These are phyloP conservation scores for Pseudachorutes palmiensis DNA, from an alignment of 1,140 invertebrate species.

Conservation along the genomic window DNA sequence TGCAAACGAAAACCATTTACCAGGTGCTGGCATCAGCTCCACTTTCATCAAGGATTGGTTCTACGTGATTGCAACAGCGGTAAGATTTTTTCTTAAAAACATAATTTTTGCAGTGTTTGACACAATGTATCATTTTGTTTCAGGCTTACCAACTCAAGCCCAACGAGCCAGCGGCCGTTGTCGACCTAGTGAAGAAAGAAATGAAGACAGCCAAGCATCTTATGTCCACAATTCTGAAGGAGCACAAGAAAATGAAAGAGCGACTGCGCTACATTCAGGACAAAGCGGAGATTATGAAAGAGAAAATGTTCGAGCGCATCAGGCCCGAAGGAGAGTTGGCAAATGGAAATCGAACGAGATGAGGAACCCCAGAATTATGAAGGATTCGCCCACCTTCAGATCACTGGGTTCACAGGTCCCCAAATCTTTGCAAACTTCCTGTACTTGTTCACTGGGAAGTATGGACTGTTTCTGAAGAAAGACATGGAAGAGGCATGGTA, in stretches of 20 bases:
- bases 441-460: not conserved
- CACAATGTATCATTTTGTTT: too few relatives aligned
- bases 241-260: constrained; percentile 10
- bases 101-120: too few relatives aligned
- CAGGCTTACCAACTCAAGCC: constrained; percentile 6
- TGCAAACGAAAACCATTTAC: not conserved
- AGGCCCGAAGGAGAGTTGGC: not conserved
- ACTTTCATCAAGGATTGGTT: constrained; percentile 6
- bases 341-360: not conserved
- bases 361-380: not conserved
- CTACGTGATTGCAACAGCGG: not conserved
- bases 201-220: not conserved
- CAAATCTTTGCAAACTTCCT: not conserved
- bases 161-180: not conserved
- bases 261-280: not conserved
- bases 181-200: not conserved
- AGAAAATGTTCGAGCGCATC: not conserved
- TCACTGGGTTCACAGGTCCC: not conserved
- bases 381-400: constrained; percentile 7
- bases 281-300: not conserved
- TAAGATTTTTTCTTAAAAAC: not conserved
- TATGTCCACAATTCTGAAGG: not conserved
- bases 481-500: not conserved
- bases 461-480: not conserved
- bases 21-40: not conserved